Conservation (phyloP, 1,140 invertebrate species). For the Ooceraea biroi region DNA sequence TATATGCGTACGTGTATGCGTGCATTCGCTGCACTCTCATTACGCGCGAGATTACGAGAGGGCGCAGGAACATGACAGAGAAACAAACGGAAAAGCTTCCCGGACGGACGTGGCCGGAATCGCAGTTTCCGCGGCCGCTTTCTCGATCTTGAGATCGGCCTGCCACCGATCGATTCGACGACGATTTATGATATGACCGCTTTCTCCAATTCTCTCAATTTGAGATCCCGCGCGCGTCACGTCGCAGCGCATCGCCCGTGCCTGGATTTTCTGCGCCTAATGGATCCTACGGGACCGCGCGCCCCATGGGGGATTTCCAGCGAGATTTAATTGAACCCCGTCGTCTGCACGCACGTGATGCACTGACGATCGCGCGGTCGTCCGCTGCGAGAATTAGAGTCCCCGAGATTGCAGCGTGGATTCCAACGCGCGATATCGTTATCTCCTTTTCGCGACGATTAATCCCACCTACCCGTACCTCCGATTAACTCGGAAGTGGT, state of each 20-base stretch:
- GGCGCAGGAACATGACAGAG: slow-evolving; percentile 28
- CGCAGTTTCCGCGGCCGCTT: slow-evolving; percentile 56
- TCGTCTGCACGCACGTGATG: neutral
- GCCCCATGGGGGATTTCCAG: slow-evolving; percentile 1
- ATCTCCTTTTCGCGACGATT: neutral
- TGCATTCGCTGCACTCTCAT: neutral
- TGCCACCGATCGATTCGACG: slow-evolving; percentile 47
- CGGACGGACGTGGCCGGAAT: slow-evolving; percentile 7
- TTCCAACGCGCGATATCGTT: neutral
- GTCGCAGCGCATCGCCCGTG: slow-evolving; percentile 32
- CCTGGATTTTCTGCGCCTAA: slow-evolving; percentile 32
- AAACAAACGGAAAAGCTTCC: slow-evolving; percentile 67
- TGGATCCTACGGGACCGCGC: slow-evolving; percentile 23
- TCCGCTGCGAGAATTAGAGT: slow-evolving; percentile 3
- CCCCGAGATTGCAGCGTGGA: slow-evolving; percentile 14
- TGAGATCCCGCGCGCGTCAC: slow-evolving; percentile 3
- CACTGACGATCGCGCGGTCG: neutral
- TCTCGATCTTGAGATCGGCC: slow-evolving; percentile 32
- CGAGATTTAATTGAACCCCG: slow-evolving; percentile 32
- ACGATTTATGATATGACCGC: slow-evolving; percentile 65
- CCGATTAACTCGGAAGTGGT: neutral
- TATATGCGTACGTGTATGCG: neutral
- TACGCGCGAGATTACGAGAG: neutral
- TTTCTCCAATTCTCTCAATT: slow-evolving; percentile 64
- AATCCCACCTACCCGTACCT: neutral